Base-by-base conservation (phyloP, 2,113 vertebrate species). In the Pao palembangensis region DNA sequence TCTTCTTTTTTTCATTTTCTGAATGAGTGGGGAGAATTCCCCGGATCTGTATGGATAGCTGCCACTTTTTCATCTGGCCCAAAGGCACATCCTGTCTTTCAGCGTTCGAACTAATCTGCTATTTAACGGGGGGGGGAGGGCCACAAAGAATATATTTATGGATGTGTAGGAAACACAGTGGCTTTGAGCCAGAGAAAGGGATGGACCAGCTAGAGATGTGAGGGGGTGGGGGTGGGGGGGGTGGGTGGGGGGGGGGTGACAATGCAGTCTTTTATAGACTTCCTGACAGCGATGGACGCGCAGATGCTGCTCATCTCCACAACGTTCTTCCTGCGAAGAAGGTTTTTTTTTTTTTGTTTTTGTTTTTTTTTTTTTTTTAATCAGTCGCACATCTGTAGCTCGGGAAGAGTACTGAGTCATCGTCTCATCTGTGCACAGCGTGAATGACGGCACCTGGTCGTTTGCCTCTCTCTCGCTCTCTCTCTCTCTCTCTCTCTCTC, bases 21-120 rank as follows among this genome's bases (percentile, higher is more conserved):
- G 18, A 61, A 73, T 53, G 55, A 43, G 43, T 54, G 61, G 68
- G 70, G 69, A 68, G 67, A 73, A 73, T 68, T 47, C 63, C 69
- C 60, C 55, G 58, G 69, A 73, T 75, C 67, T 21, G 51, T 58
- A 76, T 69, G 66, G 76, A 71, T 71, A 76, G 71, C 79, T 82
- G 75, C 70, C 69, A 75, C 72, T 67, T 71, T 75, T 85, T 86
- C 64, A 75, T 74, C 74, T 69, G 68, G 71, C 71, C 61, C 54
- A 50, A 58, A 81, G 77, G 71, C 80, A 70, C 77, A 80, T 88
- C 75, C 73, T 84, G 79, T 79, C 79, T 80, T 75, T 78, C 60
- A 42, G 75, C 59, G 18, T 20, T 1, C 58, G 54, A 76, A 68
- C 75, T 81, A 79, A 82, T 72, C 62, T 77, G 68, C 59, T 71